Percentiles rank a stretch among this genome's conserved stretches.
These are phyloP conservation scores for Podilymbus podiceps DNA, from an alignment of 2,113 vertebrate species.

Conservation along the genomic window DNA sequence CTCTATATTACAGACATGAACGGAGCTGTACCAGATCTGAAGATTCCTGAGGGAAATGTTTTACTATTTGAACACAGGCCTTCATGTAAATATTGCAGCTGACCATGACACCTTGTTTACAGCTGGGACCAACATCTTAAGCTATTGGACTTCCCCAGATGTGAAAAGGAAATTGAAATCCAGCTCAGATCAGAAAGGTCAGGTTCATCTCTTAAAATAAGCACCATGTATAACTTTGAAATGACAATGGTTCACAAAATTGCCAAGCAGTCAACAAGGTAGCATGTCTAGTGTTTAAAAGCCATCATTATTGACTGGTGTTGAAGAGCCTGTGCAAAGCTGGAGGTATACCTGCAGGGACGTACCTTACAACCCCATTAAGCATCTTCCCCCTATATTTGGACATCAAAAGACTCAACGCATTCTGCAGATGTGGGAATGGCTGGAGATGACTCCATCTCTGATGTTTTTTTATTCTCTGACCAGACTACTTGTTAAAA, in stretches of 20 bases:
- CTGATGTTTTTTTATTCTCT: not conserved
- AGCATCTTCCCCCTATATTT: not conserved
- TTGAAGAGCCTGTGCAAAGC: not conserved
- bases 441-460: not conserved
- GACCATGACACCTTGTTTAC: not conserved
- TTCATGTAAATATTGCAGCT: not conserved
- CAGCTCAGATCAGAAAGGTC: not conserved
- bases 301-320: not conserved
- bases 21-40: not conserved
- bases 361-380: not conserved
- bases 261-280: not conserved
- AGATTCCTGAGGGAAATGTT: not conserved
- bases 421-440: not conserved
- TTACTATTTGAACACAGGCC: not conserved
- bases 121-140: not conserved
- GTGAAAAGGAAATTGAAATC: not conserved
- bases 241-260: not conserved
- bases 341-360: not conserved
- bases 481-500: not conserved
- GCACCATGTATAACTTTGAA: not conserved
- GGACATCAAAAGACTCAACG: not conserved
- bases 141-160: not conserved
- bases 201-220: not conserved
- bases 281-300: not conserved
- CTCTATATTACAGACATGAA: not conserved